Evolutionary conservation across 2,113 vertebrate species (phyloP).

Genomic region (Nesogale talazaci): DNA sequence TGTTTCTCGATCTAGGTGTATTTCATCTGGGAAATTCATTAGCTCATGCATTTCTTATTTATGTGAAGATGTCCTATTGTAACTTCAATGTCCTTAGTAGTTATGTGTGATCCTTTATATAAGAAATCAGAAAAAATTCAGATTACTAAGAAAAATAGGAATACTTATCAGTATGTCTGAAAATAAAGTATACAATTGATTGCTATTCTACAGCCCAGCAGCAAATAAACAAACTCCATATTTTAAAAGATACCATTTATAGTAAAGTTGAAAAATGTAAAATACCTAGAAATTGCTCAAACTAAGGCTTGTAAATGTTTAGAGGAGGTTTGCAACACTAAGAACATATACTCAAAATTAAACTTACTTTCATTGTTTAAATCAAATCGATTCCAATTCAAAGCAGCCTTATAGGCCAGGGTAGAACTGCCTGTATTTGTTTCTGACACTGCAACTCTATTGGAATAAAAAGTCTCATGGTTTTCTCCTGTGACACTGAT

Average conservation of each 20-base stretch:
- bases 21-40: background rate
- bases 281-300: background rate
- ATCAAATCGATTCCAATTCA: too few species aligned
- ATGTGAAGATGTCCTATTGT: background rate
- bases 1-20: background rate
- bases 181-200: background rate
- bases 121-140: background rate
- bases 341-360: too few species aligned
- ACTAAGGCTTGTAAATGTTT: background rate
- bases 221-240: background rate
- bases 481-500: too few species aligned
- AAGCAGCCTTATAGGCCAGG: too few species aligned
- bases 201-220: background rate
- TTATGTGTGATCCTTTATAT: background rate
- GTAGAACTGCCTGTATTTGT: too few species aligned
- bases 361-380: too few species aligned
- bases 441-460: too few species aligned
- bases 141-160: too few species aligned
- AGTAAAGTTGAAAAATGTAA: slow-evolving; percentile 29
- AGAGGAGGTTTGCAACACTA: background rate
- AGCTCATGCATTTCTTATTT: background rate
- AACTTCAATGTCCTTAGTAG: background rate
- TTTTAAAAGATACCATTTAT: background rate
- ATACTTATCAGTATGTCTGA: background rate
- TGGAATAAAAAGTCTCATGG: too few species aligned